Percentiles rank a stretch among this genome's conserved stretches.
Evolutionary conservation across 2,113 vertebrate species (phyloP).

Genomic region (Hypomesus transpacificus): DNA sequence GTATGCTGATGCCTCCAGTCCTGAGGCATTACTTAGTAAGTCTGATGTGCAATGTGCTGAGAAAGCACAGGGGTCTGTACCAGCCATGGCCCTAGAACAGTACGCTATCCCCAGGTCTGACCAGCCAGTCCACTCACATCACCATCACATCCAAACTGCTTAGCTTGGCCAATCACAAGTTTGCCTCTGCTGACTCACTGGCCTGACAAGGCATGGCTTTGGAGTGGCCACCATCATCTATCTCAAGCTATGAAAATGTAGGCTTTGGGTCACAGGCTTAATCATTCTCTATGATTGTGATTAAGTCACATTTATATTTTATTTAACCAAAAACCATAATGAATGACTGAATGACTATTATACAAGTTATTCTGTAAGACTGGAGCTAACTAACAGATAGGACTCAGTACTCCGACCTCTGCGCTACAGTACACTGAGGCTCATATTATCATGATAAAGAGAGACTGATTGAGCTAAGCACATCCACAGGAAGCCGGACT

Average conservation of each 20-base stretch:
- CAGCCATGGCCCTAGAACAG: conserved; percentile 45
- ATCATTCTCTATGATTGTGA: no score
- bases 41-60: conserved; percentile 54
- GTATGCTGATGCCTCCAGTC: conserved; percentile 15
- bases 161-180: conserved; percentile 66
- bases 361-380: not conserved
- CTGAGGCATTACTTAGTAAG: conserved; percentile 23
- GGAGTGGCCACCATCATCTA: conserved; percentile 45
- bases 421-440: conserved; percentile 33
- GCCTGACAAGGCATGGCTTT: conserved; percentile 60
- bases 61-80: conserved; percentile 50
- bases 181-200: conserved; percentile 71
- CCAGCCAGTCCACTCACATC: conserved; percentile 63
- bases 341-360: no score
- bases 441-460: conserved; percentile 64
- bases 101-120: conserved; percentile 40
- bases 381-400: conserved; percentile 38
- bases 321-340: no score
- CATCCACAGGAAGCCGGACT: conserved; percentile 54
- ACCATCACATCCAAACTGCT: conserved; percentile 67
- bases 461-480: conserved; percentile 57
- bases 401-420: conserved; percentile 5
- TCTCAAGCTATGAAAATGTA: conserved; percentile 53
- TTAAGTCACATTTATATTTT: no score
- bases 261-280: conserved; percentile 50